Conservation (phyloP, 1,140 invertebrate genomes). For the Aphelenchoides avenae region DNA sequence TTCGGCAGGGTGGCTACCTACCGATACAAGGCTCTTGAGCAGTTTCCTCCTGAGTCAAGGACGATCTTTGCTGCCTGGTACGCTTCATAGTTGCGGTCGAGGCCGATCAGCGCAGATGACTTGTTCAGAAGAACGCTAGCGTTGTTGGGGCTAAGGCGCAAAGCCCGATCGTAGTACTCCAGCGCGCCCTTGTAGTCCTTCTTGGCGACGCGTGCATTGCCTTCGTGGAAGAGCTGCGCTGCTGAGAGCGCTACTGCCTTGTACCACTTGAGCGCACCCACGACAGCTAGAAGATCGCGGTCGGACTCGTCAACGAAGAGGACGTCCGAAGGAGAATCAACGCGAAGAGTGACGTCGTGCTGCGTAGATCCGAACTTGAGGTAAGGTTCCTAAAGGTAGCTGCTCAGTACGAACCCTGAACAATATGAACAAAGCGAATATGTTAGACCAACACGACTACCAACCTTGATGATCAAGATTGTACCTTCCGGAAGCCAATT, state of each 20-base stretch:
- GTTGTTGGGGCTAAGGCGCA: not conserved
- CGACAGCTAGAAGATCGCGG: not conserved
- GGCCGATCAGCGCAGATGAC: slow-evolving; percentile 1
- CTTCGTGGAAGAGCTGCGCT: not conserved
- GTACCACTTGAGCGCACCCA: slow-evolving; percentile 1
- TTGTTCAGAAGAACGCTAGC: not conserved
- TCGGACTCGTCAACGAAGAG: slow-evolving; percentile 8
- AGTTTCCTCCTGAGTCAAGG: slow-evolving; percentile 3
- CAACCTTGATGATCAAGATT: slow-evolving; percentile 22
- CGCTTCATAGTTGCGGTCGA: slow-evolving; percentile 1
- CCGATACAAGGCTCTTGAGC: not conserved
- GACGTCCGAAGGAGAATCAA: no score
- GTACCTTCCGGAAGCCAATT: slow-evolving; percentile 11
- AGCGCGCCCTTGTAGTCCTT: not conserved
- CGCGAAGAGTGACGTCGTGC: slow-evolving; percentile 1
- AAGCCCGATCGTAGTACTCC: not conserved
- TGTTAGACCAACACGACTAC: no score
- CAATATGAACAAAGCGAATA: no score
- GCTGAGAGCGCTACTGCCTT: not conserved
- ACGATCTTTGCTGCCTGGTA: slow-evolving; percentile 18
- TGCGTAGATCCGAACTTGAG: slow-evolving; percentile 11
- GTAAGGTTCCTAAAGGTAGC: no score
- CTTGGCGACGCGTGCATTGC: not conserved
- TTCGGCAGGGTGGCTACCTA: no score
- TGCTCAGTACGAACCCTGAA: no score